These are phyloP conservation scores for Steinernema khuongi DNA, from an alignment of 1,140 invertebrate genomes.

Conservation along the genomic window DNA sequence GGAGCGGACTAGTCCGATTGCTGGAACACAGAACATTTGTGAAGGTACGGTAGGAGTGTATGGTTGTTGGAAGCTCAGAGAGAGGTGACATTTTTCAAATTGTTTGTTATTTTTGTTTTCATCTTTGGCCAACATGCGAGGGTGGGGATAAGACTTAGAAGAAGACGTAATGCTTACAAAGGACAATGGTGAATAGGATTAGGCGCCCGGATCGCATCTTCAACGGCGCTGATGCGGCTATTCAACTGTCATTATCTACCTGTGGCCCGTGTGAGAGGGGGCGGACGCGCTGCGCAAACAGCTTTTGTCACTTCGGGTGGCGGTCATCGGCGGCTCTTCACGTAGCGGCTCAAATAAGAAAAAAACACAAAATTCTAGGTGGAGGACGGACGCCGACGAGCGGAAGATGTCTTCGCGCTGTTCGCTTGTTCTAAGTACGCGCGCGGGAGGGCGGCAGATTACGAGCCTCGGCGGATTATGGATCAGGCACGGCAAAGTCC, in stretches of 20 bases:
- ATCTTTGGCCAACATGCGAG: too few relatives aligned
- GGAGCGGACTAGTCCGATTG: neutral
- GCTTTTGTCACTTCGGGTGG: neutral
- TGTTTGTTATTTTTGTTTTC: too few relatives aligned
- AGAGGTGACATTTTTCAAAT: too few relatives aligned
- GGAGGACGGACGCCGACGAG: too few relatives aligned
- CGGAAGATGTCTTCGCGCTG: too few relatives aligned
- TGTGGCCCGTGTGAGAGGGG: neutral
- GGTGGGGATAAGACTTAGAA: too few relatives aligned
- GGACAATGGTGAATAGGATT: neutral
- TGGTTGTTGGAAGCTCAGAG: too few relatives aligned
- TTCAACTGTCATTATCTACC: neutral
- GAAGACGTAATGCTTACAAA: neutral
- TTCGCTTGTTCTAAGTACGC: neutral
- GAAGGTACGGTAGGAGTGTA: too few relatives aligned
- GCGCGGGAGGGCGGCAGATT: neutral
- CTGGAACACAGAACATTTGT: too few relatives aligned
- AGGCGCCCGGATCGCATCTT: neutral
- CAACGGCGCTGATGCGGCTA: neutral
- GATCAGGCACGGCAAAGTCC: too few relatives aligned
- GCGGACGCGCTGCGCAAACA: neutral
- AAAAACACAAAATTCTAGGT: neutral
- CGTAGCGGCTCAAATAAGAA: neutral
- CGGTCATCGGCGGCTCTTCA: slow-evolving; percentile 1
- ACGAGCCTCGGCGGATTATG: neutral